Evolutionary conservation across 1,140 invertebrate species (phyloP).

Genomic region (Gryllus bimaculatus): DNA sequence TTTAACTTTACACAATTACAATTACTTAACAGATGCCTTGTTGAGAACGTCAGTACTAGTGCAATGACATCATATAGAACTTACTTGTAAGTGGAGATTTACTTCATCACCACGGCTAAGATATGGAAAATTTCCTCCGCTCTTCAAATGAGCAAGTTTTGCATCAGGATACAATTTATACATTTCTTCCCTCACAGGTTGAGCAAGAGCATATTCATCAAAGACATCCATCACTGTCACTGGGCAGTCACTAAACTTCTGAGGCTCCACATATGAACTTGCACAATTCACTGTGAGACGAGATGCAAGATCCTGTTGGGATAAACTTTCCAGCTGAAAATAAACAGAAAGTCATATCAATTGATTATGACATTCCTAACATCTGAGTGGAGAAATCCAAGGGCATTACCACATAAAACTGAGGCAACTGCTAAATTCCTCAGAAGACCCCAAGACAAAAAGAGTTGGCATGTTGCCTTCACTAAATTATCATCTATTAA

Average conservation of each 20-base stretch:
- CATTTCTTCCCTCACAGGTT: slow-evolving; percentile 64
- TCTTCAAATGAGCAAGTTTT: slow-evolving; percentile 78
- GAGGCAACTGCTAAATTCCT: not conserved
- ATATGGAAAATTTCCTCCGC: slow-evolving; percentile 86
- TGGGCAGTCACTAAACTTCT: slow-evolving; percentile 54
- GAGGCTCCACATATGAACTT: slow-evolving; percentile 69
- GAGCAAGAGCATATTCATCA: slow-evolving; percentile 78
- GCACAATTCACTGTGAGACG: slow-evolving; percentile 80
- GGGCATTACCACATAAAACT: not conserved
- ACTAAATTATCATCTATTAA: too few species aligned
- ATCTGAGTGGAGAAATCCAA: too few species aligned
- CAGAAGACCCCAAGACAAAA: not conserved
- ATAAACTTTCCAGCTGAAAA: slow-evolving; percentile 66
- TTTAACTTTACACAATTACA: too few species aligned
- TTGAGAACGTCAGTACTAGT: too few species aligned
- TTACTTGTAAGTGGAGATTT: slow-evolving; percentile 80
- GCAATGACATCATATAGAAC: not conserved
- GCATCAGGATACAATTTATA: slow-evolving; percentile 84
- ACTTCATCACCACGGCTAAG: slow-evolving; percentile 82
- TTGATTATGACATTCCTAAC: too few species aligned
- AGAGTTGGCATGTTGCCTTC: not conserved
- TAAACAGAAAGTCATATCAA: too few species aligned
- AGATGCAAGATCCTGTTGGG: slow-evolving; percentile 75
- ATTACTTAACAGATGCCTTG: too few species aligned
- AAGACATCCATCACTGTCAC: slow-evolving; percentile 85